phyloP scores from a whole-genome alignment of 2,113 vertebrate genomes.

The Cyanoderma ruficeps region DNA sequence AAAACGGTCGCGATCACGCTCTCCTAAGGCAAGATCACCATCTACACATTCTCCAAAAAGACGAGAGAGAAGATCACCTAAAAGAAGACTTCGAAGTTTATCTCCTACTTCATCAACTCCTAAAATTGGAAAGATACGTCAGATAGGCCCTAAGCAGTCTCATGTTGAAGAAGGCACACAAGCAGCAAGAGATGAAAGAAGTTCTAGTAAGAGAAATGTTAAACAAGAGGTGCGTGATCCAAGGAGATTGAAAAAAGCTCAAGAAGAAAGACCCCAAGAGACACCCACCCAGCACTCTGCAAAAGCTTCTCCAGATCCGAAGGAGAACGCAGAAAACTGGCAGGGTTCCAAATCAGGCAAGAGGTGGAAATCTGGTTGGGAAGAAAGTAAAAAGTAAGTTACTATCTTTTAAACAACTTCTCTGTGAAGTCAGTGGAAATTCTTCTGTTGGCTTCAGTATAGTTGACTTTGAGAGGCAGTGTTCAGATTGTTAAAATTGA shows the following conservation, averaged over 20 bases:
- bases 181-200: conserved; percentile 81
- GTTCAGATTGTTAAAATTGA: neutral
- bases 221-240: conserved; percentile 81
- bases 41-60: conserved; percentile 85
- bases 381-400: conserved; percentile 94
- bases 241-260: conserved; percentile 81
- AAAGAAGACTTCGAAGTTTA: conserved; percentile 83
- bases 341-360: conserved; percentile 81
- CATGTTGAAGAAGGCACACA: conserved; percentile 73
- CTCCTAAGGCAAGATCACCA: conserved; percentile 84
- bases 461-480: neutral
- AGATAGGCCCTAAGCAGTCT: conserved; percentile 74
- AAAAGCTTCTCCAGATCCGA: conserved; percentile 78
- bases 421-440: neutral
- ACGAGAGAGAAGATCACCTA: conserved; percentile 89
- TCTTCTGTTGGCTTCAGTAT: neutral
- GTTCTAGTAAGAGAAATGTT: conserved; percentile 76
- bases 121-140: conserved; percentile 82
- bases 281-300: conserved; percentile 74
- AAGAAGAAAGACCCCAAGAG: conserved; percentile 83
- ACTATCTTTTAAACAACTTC: neutral
- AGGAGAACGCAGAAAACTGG: conserved; percentile 85
- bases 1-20: conserved; percentile 88
- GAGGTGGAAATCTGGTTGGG: conserved; percentile 95
- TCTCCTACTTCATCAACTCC: conserved; percentile 79